Conservation (phyloP, 2,888 invertebrate species). For the Bombylius major region DNA sequence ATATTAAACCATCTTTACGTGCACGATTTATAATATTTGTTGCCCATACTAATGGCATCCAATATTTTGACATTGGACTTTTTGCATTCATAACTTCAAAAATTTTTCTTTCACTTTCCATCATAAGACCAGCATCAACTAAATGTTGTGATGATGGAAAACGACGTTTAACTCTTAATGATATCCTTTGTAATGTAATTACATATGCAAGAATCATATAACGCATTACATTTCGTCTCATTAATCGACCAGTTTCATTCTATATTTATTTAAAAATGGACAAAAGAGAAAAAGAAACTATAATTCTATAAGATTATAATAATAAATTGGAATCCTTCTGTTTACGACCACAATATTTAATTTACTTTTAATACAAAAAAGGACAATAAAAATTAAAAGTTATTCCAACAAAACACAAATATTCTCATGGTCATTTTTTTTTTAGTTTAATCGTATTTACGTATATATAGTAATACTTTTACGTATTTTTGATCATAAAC, state of each 20-base stretch:
- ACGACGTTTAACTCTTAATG: constrained; percentile 71
- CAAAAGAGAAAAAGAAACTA: too few species aligned
- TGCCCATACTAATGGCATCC: constrained; percentile 91
- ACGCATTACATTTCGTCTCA: constrained; percentile 80
- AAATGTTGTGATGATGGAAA: constrained; percentile 85
- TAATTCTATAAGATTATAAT: neutral
- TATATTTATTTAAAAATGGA: constrained; percentile 33
- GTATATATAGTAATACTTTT: too few species aligned
- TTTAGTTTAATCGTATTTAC: too few species aligned
- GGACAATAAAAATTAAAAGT: too few species aligned
- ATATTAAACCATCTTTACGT: constrained; percentile 68
- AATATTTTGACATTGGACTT: constrained; percentile 81
- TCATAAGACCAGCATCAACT: constrained; percentile 81
- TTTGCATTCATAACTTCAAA: constrained; percentile 83
- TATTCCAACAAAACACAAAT: too few species aligned
- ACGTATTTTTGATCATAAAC: too few species aligned
- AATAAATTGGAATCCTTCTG: too few species aligned
- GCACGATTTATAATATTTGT: constrained; percentile 83
- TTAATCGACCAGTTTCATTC: constrained; percentile 79
- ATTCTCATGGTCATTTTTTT: too few species aligned
- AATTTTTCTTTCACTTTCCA: constrained; percentile 82
- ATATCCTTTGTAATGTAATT: constrained; percentile 76
- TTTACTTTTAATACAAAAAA: too few species aligned
- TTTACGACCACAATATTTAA: too few species aligned
- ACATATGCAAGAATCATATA: constrained; percentile 82